phyloP scores from a whole-genome alignment of 2,888 invertebrate genomes.

The Sipunculus nudus region DNA sequence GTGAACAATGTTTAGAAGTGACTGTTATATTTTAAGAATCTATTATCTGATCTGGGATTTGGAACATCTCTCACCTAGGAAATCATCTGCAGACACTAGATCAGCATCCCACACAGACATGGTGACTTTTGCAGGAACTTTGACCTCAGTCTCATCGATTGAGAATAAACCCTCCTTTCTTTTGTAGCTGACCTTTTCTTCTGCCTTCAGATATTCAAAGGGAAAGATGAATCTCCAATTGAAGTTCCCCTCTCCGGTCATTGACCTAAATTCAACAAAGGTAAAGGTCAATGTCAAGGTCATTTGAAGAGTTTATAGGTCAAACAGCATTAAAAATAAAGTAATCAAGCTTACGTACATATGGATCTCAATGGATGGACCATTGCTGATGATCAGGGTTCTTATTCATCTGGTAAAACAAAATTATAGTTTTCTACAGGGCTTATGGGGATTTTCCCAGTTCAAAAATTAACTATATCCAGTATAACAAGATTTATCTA shows the following conservation, averaged over 20 bases:
- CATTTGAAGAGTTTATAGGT: neutral
- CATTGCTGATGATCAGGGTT: too few relatives aligned
- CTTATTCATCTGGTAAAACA: too few relatives aligned
- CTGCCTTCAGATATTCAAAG: slow-evolving; percentile 77
- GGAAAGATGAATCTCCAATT: slow-evolving; percentile 87
- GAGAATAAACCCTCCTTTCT: slow-evolving; percentile 73
- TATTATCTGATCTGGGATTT: too few relatives aligned
- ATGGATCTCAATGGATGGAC: too few relatives aligned
- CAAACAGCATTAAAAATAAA: neutral
- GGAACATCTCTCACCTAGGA: slow-evolving; percentile 77
- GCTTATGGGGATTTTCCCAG: too few relatives aligned
- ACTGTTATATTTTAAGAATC: too few relatives aligned
- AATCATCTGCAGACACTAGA: slow-evolving; percentile 76
- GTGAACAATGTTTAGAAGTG: too few relatives aligned
- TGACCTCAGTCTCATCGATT: slow-evolving; percentile 78
- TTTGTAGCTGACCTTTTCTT: slow-evolving; percentile 72
- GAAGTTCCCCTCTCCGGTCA: slow-evolving; percentile 80
- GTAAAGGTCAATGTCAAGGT: too few relatives aligned
- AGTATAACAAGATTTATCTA: too few relatives aligned
- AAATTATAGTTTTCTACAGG: too few relatives aligned
- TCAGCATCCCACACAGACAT: slow-evolving; percentile 77
- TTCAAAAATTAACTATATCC: too few relatives aligned
- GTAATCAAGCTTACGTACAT: too few relatives aligned
- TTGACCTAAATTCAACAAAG: slow-evolving; percentile 70
- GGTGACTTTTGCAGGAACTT: slow-evolving; percentile 75